Percentiles rank a stretch among this genome's conserved stretches.
Conservation (phyloP, 2,888 invertebrate species). For the Conistra vaccinii region DNA sequence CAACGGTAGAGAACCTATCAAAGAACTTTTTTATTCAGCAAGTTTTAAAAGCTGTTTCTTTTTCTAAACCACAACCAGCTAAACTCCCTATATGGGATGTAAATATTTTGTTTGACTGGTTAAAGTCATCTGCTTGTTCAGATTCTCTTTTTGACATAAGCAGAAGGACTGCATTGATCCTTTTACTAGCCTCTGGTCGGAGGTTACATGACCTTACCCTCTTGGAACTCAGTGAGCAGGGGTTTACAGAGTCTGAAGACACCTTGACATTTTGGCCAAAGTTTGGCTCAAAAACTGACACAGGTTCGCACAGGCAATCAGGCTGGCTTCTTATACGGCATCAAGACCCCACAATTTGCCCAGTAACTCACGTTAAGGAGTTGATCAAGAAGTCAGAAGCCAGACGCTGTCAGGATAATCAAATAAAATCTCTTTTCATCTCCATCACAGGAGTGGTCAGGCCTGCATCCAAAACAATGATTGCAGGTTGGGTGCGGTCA, state of each 20-base stretch:
- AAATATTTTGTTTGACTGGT: slow-evolving; percentile 37
- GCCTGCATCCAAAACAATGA: neutral
- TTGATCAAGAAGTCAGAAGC: too few relatives aligned
- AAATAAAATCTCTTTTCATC: too few relatives aligned
- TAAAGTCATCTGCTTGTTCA: neutral
- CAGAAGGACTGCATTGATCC: slow-evolving; percentile 35
- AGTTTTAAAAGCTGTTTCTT: slow-evolving; percentile 38
- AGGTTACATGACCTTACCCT: slow-evolving; percentile 17
- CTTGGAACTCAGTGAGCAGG: slow-evolving; percentile 28
- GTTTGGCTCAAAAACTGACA: slow-evolving; percentile 7
- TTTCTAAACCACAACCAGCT: slow-evolving; percentile 2
- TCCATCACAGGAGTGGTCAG: too few relatives aligned
- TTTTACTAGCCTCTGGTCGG: slow-evolving; percentile 39
- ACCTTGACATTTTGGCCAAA: neutral
- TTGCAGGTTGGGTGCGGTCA: slow-evolving; percentile 1
- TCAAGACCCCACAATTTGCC: neutral
- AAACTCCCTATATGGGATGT: slow-evolving; percentile 16
- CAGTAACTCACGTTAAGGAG: too few relatives aligned
- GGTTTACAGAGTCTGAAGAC: neutral
- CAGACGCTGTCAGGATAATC: too few relatives aligned
- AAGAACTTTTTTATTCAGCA: slow-evolving; percentile 1
- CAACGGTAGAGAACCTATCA: too few relatives aligned
- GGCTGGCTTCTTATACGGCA: slow-evolving; percentile 3
- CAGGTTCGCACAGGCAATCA: neutral
- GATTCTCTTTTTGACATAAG: slow-evolving; percentile 26